phyloP scores from a whole-genome alignment of 2,888 invertebrate genomes.

The Halocaridina rubra region DNA sequence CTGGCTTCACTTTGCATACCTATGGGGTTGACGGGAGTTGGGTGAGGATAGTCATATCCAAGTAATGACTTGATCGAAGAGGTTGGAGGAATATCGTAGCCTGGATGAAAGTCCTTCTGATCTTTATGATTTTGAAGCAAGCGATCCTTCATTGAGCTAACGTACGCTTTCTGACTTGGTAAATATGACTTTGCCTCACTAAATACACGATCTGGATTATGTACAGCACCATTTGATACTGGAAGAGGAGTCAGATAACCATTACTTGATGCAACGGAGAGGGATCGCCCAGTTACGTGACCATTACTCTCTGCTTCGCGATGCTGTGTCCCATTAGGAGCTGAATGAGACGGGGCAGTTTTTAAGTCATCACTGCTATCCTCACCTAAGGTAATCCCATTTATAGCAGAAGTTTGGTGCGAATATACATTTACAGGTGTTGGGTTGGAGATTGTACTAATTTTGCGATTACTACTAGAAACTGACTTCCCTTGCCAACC shows the following conservation, averaged over 20 bases:
- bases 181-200: not conserved
- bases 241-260: constrained; percentile 38
- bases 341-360: not conserved
- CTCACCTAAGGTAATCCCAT: not conserved
- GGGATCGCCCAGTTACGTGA: not conserved
- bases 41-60: constrained; percentile 49
- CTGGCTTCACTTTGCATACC: not conserved
- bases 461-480: not conserved
- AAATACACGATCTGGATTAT: not conserved
- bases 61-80: constrained; percentile 26
- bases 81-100: constrained; percentile 44
- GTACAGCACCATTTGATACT: not conserved
- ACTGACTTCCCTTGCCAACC: constrained; percentile 1
- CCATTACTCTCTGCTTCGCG: not conserved
- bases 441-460: constrained; percentile 25
- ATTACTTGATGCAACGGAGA: constrained; percentile 17
- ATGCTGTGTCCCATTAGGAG: not conserved
- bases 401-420: constrained; percentile 17
- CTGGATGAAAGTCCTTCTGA: constrained; percentile 41
- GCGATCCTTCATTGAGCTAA: constrained; percentile 12
- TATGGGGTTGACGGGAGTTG: constrained; percentile 35
- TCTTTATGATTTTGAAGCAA: constrained; percentile 37
- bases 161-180: constrained; percentile 4
- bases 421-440: constrained; percentile 32
- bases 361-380: not conserved